Conservation (phyloP, 2,113 vertebrate genomes). For the Okapia johnstoni region DNA sequence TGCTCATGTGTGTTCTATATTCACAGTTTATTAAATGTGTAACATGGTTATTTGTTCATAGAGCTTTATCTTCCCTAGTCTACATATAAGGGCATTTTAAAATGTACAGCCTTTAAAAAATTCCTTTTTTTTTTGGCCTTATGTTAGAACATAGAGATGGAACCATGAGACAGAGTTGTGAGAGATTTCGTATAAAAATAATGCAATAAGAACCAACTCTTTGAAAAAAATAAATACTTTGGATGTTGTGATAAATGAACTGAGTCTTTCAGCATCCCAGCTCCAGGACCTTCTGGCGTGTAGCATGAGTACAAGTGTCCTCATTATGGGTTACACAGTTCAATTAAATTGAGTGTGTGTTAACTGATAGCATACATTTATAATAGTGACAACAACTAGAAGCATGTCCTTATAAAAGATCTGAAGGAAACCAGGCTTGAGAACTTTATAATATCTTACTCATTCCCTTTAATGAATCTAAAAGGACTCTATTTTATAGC, state of each 20-base stretch:
- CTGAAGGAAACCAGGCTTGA: not conserved
- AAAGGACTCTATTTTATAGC: not conserved
- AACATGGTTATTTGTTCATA: not conserved
- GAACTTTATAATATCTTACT: not conserved
- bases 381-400: not conserved
- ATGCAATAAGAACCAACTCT: not conserved
- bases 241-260: not conserved
- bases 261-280: not conserved
- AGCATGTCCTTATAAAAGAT: not conserved
- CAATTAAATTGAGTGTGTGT: not conserved
- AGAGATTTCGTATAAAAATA: not conserved
- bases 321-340: not conserved
- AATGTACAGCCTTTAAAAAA: not conserved
- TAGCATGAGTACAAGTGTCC: not conserved
- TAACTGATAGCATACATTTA: not conserved
- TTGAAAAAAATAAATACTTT: not conserved
- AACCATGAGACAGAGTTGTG: not conserved
- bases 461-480: not conserved
- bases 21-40: slow-evolving; percentile 12
- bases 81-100: not conserved
- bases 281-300: not conserved
- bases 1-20: not conserved
- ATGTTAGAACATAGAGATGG: not conserved
- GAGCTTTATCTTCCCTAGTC: not conserved
- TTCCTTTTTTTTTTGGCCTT: not conserved